These are phyloP conservation scores for Polylopha cassiicola DNA, from an alignment of 2,888 invertebrate genomes.

Conservation along the genomic window DNA sequence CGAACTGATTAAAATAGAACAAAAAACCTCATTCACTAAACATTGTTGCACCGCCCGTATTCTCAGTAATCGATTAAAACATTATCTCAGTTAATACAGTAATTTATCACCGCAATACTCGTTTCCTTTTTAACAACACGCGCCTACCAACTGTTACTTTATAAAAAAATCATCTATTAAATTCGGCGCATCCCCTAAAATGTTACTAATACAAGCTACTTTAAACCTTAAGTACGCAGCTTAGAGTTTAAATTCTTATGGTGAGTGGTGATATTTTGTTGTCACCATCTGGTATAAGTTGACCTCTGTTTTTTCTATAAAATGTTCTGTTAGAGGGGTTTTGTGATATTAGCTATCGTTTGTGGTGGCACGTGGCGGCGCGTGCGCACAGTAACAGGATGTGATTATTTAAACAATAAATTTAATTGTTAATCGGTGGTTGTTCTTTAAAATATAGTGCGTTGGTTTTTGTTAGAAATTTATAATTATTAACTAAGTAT, in stretches of 20 bases:
- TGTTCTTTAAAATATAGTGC: slow-evolving; percentile 24
- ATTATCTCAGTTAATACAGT: slow-evolving; percentile 36
- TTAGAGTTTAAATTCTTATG: slow-evolving; percentile 7
- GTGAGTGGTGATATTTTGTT: not conserved
- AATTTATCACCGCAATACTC: slow-evolving; percentile 34
- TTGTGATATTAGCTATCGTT: slow-evolving; percentile 18
- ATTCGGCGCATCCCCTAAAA: slow-evolving; percentile 28
- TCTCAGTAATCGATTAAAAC: slow-evolving; percentile 22
- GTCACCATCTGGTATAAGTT: slow-evolving; percentile 8
- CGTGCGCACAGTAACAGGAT: slow-evolving; percentile 42
- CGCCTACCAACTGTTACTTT: slow-evolving; percentile 35
- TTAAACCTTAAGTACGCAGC: not conserved
- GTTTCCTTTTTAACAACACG: slow-evolving; percentile 29
- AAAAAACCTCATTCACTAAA: slow-evolving; percentile 23
- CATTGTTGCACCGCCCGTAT: slow-evolving; percentile 25
- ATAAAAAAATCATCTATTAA: slow-evolving; percentile 40
- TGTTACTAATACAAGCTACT: slow-evolving; percentile 5
- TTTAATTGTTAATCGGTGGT: slow-evolving; percentile 52
- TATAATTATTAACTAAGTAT: no score
- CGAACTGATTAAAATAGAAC: slow-evolving; percentile 1
- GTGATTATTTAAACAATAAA: slow-evolving; percentile 66
- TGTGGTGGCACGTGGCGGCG: slow-evolving; percentile 42
- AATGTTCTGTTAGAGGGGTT: slow-evolving; percentile 12
- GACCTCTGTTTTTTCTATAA: slow-evolving; percentile 18
- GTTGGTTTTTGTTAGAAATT: slow-evolving; percentile 21